Evolutionary conservation across 2,113 vertebrate species (phyloP), one percentile per base, ranked within the genome.

Genomic region (Nothoprocta pentlandii): DNA sequence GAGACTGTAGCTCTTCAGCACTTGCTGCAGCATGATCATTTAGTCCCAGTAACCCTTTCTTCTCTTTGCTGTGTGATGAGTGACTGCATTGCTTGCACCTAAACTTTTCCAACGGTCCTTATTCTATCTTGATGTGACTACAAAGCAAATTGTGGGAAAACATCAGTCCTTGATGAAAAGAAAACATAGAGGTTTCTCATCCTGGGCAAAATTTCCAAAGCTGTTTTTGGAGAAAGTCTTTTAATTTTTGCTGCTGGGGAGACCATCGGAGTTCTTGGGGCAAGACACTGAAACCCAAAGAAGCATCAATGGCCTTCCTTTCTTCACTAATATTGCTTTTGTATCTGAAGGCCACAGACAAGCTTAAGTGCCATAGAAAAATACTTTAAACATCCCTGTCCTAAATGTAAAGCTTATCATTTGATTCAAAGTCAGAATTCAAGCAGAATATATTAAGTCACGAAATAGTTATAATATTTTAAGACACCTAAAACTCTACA

Each of bases 11-110:
- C 6, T 75, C 8, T 70, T 46, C 42, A 61, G 22, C 16, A 42
- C 19, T 11, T 0, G 0, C 15, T 70, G 54, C 3, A 11, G 5
- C 15, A 17, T 30, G 10, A 20, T 4, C 10, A 11, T 90, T 77
- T 36, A 67, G 21, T 70, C 36, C 26, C 26, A 20, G 56, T 73
- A 20, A 13, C 5, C 32, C 4, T 20, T 17, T 25, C 28, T 67
- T 23, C 36, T 6, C 8, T 58, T 74, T 28, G 49, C 20, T n/a
- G 6, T 32, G 14, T 44, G 10, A 34, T 59, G 30, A 13, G 2
- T 54, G 28, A 14, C 15, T 76, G 3, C 25, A 23, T 26, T 61
- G 53, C 11, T 12, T 42, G 10, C 2, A 51, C 8, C 3, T 64
- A 77, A 59, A 17, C 6, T 75, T 17, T 78, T 86, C 36, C n/a